Conservation (phyloP, 1,140 invertebrate genomes). For the Harpegnathos saltator region DNA sequence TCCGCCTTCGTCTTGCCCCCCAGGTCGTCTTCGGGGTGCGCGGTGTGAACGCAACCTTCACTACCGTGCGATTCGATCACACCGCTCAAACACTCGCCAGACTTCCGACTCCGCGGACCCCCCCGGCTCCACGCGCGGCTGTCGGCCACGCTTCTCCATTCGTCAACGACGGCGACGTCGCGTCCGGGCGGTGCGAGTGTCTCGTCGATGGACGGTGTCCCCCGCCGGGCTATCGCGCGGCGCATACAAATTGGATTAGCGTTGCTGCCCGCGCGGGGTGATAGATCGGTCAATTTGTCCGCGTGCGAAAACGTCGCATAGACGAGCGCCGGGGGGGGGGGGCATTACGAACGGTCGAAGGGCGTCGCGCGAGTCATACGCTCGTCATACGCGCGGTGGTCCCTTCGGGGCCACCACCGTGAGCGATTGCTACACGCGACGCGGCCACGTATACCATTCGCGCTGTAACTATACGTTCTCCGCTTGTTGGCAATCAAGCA, state of each 20-base stretch:
- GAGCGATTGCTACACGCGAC: slow-evolving; percentile 70
- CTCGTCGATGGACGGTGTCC: slow-evolving; percentile 67
- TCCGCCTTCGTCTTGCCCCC: no score
- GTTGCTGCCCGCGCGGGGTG: slow-evolving; percentile 48
- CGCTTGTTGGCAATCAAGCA: slow-evolving; percentile 67
- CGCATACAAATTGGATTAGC: slow-evolving; percentile 73
- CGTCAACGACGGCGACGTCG: slow-evolving; percentile 51
- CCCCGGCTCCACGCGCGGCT: slow-evolving; percentile 25
- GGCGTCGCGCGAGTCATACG: background rate
- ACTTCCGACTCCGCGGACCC: no score
- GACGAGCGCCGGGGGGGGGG: slow-evolving; percentile 10
- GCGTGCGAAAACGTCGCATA: slow-evolving; percentile 59
- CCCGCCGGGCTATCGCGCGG: slow-evolving; percentile 69
- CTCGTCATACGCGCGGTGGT: slow-evolving; percentile 58
- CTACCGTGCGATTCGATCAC: no score
- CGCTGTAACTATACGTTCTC: slow-evolving; percentile 51
- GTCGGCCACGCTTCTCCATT: slow-evolving; percentile 47
- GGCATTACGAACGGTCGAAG: slow-evolving; percentile 23
- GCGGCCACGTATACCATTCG: slow-evolving; percentile 61
- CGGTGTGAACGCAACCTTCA: no score
- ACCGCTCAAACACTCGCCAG: no score
- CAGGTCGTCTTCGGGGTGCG: background rate
- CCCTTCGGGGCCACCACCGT: slow-evolving; percentile 52
- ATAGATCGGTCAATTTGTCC: slow-evolving; percentile 67
- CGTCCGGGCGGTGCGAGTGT: slow-evolving; percentile 39